Base-by-base conservation (phyloP, 53 echinoderm and acorn worm genomes). In the Paracentrotus lividus region DNA sequence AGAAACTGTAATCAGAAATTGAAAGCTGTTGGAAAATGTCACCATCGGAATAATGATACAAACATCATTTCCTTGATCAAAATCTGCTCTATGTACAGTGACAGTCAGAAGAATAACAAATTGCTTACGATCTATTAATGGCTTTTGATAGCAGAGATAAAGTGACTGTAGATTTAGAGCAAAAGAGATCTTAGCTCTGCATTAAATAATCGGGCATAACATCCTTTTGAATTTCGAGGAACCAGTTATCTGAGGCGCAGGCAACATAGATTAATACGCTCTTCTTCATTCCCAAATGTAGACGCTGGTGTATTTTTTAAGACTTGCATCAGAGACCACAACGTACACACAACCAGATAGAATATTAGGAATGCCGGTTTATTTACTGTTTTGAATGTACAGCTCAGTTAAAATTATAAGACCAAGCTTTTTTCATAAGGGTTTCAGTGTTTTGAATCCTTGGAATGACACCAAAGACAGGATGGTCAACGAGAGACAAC, bases 201-300 rank as follows among this genome's bases (percentile, higher is more conserved):
- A n/a, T n/a, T n/a, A n/a, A n/a, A n/a, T n/a, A n/a, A n/a, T n/a
- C n/a, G n/a, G n/a, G n/a, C n/a, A n/a, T n/a, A n/a, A n/a, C n/a
- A n/a, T n/a, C n/a, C n/a, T n/a, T n/a, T n/a, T n/a, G n/a, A n/a
- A n/a, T n/a, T n/a, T n/a, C n/a, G n/a, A n/a, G n/a, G n/a, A n/a
- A n/a, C n/a, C n/a, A n/a, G n/a, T n/a, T n/a, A n/a, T n/a, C 26
- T n/a, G 38, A 72, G 72, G 81, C 47, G 45, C 81, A 81, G 81
- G 47, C 8, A 12, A 81, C 24, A 81, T 45, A 45, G 47, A 81
- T 81, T 81, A 47, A 4, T 81, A 15, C n/a, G n/a, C 47, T 47
- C n/a, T 45, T 26, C 2, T 23, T 26, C 26, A 4, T 7, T 21
- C 38, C 38, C 40, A 36, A 18, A 10, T 38, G 40, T 40, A 47